These are phyloP conservation scores for Venusia cambrica DNA, from an alignment of 2,888 invertebrate species.

Conservation along the genomic window DNA sequence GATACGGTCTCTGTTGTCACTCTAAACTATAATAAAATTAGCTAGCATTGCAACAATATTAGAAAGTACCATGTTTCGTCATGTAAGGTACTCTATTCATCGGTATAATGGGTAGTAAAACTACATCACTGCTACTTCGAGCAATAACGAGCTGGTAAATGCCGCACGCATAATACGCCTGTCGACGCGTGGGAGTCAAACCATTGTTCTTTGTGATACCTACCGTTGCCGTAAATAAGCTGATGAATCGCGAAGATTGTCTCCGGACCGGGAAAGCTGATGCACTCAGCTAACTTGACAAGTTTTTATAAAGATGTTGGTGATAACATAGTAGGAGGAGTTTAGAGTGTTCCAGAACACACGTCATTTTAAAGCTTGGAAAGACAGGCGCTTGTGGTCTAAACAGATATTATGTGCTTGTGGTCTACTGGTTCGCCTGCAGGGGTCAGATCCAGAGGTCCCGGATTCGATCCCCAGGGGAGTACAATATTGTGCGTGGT, in stretches of 20 bases:
- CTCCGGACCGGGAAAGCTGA: constrained; percentile 28
- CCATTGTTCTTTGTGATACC: constrained; percentile 44
- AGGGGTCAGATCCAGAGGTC: too few species aligned
- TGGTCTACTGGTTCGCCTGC: too few species aligned
- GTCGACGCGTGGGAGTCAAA: constrained; percentile 57
- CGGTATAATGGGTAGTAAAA: constrained; percentile 53
- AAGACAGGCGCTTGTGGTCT: too few species aligned
- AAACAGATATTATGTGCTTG: too few species aligned
- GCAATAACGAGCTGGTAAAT: constrained; percentile 50
- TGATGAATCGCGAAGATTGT: constrained; percentile 30
- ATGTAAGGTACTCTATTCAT: constrained; percentile 60
- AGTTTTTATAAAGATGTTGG: constrained; percentile 1
- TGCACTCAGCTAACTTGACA: constrained; percentile 21
- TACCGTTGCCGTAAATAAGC: constrained; percentile 38
- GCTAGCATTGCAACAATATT: constrained; percentile 58
- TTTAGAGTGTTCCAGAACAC: too few species aligned
- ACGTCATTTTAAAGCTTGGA: too few species aligned
- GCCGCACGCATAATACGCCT: constrained; percentile 46
- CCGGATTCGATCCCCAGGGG: too few species aligned
- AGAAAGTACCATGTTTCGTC: constrained; percentile 66
- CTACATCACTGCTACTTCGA: constrained; percentile 41
- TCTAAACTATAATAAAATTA: too few species aligned
- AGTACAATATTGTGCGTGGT: too few species aligned
- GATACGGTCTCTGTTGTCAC: too few species aligned
- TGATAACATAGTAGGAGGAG: too few species aligned